These are phyloP conservation scores for Drosophila jambulina DNA, from an alignment of 1,140 invertebrate species.

Conservation along the genomic window DNA sequence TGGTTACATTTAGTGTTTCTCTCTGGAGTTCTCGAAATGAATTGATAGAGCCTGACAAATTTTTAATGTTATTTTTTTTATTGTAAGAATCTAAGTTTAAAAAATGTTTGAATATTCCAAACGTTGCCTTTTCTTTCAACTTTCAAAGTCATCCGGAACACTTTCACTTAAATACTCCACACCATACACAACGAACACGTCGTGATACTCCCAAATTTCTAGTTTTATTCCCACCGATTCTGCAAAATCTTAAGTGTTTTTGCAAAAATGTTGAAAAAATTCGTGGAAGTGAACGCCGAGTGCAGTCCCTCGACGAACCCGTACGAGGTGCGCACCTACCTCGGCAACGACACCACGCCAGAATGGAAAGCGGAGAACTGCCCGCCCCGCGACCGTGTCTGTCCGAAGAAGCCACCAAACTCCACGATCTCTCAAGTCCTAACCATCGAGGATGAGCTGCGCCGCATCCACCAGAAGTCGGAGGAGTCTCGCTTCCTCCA, in stretches of 20 bases:
- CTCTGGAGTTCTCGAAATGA: too few relatives aligned
- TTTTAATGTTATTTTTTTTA: too few relatives aligned
- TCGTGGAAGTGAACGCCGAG: slow-evolving; percentile 74
- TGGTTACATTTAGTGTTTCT: too few relatives aligned
- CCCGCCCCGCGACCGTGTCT: slow-evolving; percentile 59
- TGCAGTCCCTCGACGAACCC: slow-evolving; percentile 74
- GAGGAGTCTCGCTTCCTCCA: slow-evolving; percentile 67
- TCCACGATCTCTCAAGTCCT: slow-evolving; percentile 70
- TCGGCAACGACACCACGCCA: slow-evolving; percentile 57
- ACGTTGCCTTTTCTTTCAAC: not conserved
- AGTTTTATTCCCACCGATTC: slow-evolving; percentile 13
- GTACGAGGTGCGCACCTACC: slow-evolving; percentile 76
- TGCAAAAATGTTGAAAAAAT: slow-evolving; percentile 77
- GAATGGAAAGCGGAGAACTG: slow-evolving; percentile 70
- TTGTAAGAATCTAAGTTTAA: not conserved
- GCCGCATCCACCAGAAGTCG: slow-evolving; percentile 66
- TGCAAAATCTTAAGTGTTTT: slow-evolving; percentile 54
- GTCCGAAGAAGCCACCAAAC: slow-evolving; percentile 60
- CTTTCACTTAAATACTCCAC: slow-evolving; percentile 17
- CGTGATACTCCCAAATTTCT: slow-evolving; percentile 45
- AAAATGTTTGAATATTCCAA: not conserved
- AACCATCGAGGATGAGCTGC: slow-evolving; percentile 78
- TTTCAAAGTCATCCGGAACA: not conserved
- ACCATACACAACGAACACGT: slow-evolving; percentile 20
- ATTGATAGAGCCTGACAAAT: too few relatives aligned